Evolutionary conservation across 1,140 invertebrate genomes (phyloP).

Genomic region (Lepidostoma basale): DNA sequence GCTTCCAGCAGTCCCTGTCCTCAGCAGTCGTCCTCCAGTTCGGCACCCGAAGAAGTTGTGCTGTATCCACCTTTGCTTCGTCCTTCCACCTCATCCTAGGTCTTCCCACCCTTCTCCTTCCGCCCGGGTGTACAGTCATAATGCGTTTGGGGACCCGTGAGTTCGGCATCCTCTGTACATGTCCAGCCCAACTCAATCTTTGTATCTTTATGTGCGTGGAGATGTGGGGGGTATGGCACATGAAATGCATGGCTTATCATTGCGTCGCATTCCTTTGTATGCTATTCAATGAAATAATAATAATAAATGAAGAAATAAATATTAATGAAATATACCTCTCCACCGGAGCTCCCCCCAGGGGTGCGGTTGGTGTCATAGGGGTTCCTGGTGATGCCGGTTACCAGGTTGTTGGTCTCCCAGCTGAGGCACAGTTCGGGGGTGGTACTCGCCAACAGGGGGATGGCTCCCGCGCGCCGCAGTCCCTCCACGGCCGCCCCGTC

Average conservation of each 20-base stretch:
- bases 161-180: neutral
- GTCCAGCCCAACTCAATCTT: neutral
- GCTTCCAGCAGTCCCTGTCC: no score
- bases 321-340: conserved; percentile 66
- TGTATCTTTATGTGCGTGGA: neutral
- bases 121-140: no score
- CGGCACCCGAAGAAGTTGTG: no score
- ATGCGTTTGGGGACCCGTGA: neutral
- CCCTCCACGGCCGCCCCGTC: conserved; percentile 69
- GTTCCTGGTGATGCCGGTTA: conserved; percentile 78
- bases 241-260: no score
- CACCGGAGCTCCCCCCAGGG: conserved; percentile 78
- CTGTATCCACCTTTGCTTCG: no score
- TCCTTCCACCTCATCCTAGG: no score
- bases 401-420: conserved; percentile 74
- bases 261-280: no score
- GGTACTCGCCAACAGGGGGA: conserved; percentile 79
- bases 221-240: neutral
- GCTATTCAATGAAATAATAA: no score
- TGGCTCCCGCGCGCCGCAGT: conserved; percentile 73
- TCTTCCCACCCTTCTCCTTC: no score
- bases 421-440: conserved; percentile 79
- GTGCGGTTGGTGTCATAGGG: conserved; percentile 73
- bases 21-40: no score
- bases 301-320: neutral